Base-by-base conservation (phyloP, 2,888 invertebrate genomes). In the Brachypterus glaber region DNA sequence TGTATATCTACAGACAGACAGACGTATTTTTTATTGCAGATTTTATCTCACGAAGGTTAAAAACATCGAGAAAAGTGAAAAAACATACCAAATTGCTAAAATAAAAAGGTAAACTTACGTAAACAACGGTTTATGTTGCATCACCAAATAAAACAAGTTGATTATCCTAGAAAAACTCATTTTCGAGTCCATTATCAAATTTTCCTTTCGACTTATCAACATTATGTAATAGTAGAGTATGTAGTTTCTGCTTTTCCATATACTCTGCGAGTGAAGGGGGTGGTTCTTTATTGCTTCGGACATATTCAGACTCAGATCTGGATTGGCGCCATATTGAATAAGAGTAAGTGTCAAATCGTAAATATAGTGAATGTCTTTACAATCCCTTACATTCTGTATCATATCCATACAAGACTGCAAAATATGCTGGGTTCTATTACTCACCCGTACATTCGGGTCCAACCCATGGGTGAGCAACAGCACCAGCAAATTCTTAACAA, bases 261-360 rank as follows among this genome's bases (percentile, higher is more conserved):
- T 59, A 43, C 67, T 64, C 40, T 63, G 60, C 40, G 60, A 54
- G 42, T 59, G 60, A 31, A 57, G 43, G 9, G 60, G 59, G 43
- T 63, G 62, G 41, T 58, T 60, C 41, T 63, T 63, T 49, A 66
- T 60, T 48, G 63, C 63, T 55, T 67, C 67, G 2, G 64, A 60
- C 53, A 67, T 64, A 45, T 62, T 66, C 24, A 80, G 68, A 49
- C 73, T 73, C 39, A 79, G 67, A 55, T 82, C 78, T 11, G 82
- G 80, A 68, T 83, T 75, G 27, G 82, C 83, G 35, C 83, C 82
- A 56, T 80, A 80, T 59, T 81, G 81, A 31, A 84, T 72, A 12
- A 84, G 68, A 1, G 79, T 80, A 43, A 78, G 62, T 3, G 81
- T 76, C 51, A 84, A 70, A 53, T 77, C 77, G 56, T 81, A 77